Evolutionary conservation across 2,888 invertebrate genomes (phyloP).

Genomic region (Didymodactylos carnosus): DNA sequence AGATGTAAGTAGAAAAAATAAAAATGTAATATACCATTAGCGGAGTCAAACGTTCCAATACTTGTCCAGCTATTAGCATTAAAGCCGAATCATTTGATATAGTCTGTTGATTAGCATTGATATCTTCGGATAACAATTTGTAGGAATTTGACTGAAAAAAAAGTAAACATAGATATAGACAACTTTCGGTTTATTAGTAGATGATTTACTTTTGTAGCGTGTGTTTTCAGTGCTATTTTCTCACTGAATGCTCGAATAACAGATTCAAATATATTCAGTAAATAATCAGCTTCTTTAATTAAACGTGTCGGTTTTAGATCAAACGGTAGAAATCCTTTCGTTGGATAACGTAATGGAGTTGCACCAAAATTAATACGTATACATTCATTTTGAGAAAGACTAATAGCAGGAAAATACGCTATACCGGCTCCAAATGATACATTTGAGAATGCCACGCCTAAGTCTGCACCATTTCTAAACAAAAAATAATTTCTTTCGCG

Average conservation of each 20-base stretch:
- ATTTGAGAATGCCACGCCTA: slow-evolving; percentile 53
- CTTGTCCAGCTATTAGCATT: neutral
- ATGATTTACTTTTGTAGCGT: neutral
- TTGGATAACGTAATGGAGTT: slow-evolving; percentile 36
- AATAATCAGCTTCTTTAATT: neutral
- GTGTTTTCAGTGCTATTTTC: neutral
- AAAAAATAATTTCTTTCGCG: neutral
- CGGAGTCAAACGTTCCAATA: neutral
- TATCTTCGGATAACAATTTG: too few relatives aligned
- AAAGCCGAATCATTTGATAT: neutral
- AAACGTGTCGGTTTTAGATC: neutral
- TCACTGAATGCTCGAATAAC: neutral
- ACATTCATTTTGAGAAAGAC: slow-evolving; percentile 54
- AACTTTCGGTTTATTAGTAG: too few relatives aligned
- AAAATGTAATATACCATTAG: neutral
- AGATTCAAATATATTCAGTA: neutral
- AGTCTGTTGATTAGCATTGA: too few relatives aligned
- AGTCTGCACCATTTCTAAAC: slow-evolving; percentile 50
- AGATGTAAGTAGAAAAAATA: neutral
- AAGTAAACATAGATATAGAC: too few relatives aligned
- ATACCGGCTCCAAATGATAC: slow-evolving; percentile 51
- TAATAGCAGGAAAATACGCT: slow-evolving; percentile 60
- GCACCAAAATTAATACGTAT: slow-evolving; percentile 59
- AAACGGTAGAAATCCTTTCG: neutral
- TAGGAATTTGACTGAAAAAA: too few relatives aligned